phyloP scores from a whole-genome alignment of 2,888 invertebrate species.

The Timandra comae region DNA sequence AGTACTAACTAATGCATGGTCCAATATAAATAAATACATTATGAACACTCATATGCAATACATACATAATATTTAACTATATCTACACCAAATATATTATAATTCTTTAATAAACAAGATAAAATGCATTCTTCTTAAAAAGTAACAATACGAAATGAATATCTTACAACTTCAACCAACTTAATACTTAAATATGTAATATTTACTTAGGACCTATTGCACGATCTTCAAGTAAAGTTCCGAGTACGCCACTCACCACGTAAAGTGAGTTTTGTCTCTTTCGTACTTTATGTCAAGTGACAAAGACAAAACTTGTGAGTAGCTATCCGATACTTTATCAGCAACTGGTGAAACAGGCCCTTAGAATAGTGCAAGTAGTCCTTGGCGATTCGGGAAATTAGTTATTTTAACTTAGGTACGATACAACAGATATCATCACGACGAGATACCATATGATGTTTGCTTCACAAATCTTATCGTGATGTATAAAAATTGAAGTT shows the following conservation, averaged over 20 bases:
- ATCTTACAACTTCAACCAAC: not conserved
- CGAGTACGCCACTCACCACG: not conserved
- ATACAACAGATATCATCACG: too few relatives aligned
- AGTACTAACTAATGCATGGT: slow-evolving; percentile 13
- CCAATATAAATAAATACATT: slow-evolving; percentile 2
- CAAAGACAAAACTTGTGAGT: not conserved
- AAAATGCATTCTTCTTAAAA: not conserved
- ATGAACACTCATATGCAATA: not conserved
- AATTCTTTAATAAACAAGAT: not conserved
- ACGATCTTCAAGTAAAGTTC: not conserved
- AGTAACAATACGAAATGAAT: not conserved
- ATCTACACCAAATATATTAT: not conserved
- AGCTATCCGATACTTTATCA: not conserved
- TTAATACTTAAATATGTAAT: not conserved
- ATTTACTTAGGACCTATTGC: not conserved
- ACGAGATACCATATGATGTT: too few relatives aligned
- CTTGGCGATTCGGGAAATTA: too few relatives aligned
- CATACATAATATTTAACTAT: not conserved
- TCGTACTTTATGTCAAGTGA: too few relatives aligned
- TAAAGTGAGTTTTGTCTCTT: too few relatives aligned
- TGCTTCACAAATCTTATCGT: too few relatives aligned
- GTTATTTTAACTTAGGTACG: too few relatives aligned
- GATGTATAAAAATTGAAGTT: too few relatives aligned
- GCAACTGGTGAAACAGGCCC: too few relatives aligned
- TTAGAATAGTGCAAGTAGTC: too few relatives aligned